Conservation (phyloP, 2,113 vertebrate species). For the Takifugu bimaculatus region DNA sequence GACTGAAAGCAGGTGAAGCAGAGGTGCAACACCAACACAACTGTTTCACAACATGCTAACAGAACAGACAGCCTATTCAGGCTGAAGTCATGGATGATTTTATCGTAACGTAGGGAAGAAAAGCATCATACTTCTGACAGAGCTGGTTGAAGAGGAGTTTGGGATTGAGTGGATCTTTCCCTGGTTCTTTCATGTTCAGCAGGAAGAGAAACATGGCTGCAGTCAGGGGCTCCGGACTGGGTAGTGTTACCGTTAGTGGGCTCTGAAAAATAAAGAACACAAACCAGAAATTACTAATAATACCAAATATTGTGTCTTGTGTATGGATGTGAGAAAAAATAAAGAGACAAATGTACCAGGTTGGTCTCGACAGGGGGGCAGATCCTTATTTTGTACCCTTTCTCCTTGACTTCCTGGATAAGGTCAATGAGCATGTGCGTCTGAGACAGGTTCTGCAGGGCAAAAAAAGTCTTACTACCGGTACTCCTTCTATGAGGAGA, state of each 20-base stretch:
- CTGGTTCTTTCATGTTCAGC: constrained; percentile 90
- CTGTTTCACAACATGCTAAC: not conserved
- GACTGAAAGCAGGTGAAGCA: constrained; percentile 30
- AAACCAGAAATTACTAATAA: not conserved
- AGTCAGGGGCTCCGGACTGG: constrained; percentile 89
- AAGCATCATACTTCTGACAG: constrained; percentile 88
- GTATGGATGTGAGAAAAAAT: not conserved
- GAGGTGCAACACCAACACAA: constrained; percentile 1
- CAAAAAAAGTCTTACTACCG: constrained; percentile 1
- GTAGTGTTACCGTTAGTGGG: constrained; percentile 81
- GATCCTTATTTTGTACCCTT: constrained; percentile 89
- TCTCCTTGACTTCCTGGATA: constrained; percentile 92
- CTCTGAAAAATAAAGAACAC: constrained; percentile 68
- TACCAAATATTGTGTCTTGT: too few relatives aligned
- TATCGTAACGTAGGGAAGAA: not conserved
- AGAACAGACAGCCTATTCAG: not conserved
- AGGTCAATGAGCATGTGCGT: constrained; percentile 90
- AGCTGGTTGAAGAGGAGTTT: constrained; percentile 96
- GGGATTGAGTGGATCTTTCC: constrained; percentile 88
- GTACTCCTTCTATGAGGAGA: not conserved
- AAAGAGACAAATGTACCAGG: constrained; percentile 73
- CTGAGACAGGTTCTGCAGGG: constrained; percentile 88
- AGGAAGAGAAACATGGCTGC: constrained; percentile 95
- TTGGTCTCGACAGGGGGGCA: constrained; percentile 78
- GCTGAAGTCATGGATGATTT: not conserved